Evolutionary conservation across 2,888 invertebrate species (phyloP).

Genomic region (Polia nebulosa): DNA sequence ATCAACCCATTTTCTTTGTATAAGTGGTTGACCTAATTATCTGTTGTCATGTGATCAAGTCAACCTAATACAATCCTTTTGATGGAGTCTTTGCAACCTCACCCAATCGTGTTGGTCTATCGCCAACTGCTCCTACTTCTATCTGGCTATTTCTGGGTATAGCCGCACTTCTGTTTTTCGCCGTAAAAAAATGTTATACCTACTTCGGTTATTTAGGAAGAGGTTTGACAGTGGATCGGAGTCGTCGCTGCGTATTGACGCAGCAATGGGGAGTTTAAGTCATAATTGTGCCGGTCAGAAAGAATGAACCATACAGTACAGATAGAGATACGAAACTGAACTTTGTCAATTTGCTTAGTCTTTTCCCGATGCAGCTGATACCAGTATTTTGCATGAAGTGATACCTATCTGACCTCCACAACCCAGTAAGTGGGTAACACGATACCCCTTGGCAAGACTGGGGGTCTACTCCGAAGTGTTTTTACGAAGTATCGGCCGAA

Average conservation of each 20-base stretch:
- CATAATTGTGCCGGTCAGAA: background rate
- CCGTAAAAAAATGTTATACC: slow-evolving; percentile 1
- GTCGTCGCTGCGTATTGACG: too few species aligned
- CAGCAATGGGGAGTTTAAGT: background rate
- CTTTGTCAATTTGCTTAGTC: too few species aligned
- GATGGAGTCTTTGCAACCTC: slow-evolving; percentile 38
- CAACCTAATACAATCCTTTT: slow-evolving; percentile 29
- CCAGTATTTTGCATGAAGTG: too few species aligned
- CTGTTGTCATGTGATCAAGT: slow-evolving; percentile 53
- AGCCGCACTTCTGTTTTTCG: slow-evolving; percentile 32
- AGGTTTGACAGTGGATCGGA: background rate
- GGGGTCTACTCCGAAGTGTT: too few species aligned
- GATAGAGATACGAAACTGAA: background rate
- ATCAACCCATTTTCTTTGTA: slow-evolving; percentile 28
- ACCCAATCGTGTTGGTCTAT: slow-evolving; percentile 25
- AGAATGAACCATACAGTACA: background rate
- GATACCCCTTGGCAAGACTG: too few species aligned
- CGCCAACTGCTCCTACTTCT: slow-evolving; percentile 31
- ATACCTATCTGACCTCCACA: too few species aligned
- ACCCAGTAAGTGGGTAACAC: too few species aligned
- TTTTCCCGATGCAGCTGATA: too few species aligned
- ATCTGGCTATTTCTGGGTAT: slow-evolving; percentile 1
- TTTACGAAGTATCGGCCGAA: too few species aligned
- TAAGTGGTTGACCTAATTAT: slow-evolving; percentile 50
- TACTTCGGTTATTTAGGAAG: slow-evolving; percentile 8